These are phyloP conservation scores for Hemaris fuciformis DNA, from an alignment of 2,888 invertebrate species.

Conservation along the genomic window DNA sequence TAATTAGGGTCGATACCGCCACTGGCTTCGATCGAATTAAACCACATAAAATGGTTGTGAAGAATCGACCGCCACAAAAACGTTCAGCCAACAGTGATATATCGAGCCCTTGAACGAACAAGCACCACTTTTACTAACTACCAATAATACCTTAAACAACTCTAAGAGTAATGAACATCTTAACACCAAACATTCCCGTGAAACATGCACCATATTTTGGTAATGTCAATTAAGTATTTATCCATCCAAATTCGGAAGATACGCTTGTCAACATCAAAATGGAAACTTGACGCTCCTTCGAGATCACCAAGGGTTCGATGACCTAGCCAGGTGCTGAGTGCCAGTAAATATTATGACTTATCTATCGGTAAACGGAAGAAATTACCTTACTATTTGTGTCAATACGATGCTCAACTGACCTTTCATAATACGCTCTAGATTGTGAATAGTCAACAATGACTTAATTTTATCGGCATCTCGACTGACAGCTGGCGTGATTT, in stretches of 20 bases:
- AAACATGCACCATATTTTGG: conserved; percentile 40
- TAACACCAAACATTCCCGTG: conserved; percentile 25
- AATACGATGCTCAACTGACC: conserved; percentile 57
- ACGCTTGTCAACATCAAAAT: conserved; percentile 48
- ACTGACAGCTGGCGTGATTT: conserved; percentile 56
- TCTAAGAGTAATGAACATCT: conserved; percentile 21
- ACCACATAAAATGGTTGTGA: conserved; percentile 67
- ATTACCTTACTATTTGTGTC: conserved; percentile 48
- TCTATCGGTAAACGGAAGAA: conserved; percentile 73
- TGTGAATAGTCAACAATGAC: conserved; percentile 49
- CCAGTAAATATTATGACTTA: conserved; percentile 58
- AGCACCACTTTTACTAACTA: conserved; percentile 47
- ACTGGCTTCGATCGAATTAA: conserved; percentile 67
- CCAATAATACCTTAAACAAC: conserved; percentile 54
- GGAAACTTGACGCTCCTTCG: conserved; percentile 46
- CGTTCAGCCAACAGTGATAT: conserved; percentile 51
- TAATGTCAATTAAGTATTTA: conserved; percentile 49
- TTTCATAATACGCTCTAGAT: conserved; percentile 69
- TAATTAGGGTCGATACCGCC: conserved; percentile 73
- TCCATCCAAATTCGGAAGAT: conserved; percentile 48
- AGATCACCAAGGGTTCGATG: conserved; percentile 51
- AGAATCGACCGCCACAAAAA: conserved; percentile 56
- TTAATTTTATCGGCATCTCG: conserved; percentile 50
- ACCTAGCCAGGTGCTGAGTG: conserved; percentile 70
- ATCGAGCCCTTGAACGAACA: conserved; percentile 43